These are phyloP conservation scores for Promerops cafer DNA, from an alignment of 2,113 vertebrate species.

Conservation along the genomic window DNA sequence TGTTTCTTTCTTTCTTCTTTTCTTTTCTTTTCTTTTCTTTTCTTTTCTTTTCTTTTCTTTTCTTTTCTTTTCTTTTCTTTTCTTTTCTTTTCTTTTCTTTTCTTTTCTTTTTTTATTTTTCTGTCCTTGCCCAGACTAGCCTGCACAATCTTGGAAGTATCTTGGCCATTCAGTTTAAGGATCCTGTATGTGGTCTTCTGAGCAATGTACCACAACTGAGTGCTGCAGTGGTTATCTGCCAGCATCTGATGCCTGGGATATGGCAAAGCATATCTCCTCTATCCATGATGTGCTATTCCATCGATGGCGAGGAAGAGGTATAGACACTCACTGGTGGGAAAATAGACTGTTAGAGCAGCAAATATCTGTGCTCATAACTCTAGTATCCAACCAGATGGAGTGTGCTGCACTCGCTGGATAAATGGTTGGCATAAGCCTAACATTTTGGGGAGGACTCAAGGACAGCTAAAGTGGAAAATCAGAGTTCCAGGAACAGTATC, in stretches of 20 bases:
- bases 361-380: neutral
- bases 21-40: neutral
- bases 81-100: neutral
- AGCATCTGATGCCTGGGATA: neutral
- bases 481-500: slow-evolving; percentile 29
- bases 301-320: neutral
- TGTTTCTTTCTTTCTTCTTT: neutral
- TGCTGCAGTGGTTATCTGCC: neutral
- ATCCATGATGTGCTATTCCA: accelerated
- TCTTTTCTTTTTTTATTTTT: neutral
- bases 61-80: too few species aligned
- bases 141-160: neutral
- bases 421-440: neutral
- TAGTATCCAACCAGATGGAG: neutral
- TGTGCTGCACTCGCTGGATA: neutral
- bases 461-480: slow-evolving; percentile 3
- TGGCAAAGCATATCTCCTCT: neutral
- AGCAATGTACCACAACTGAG: neutral
- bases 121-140: neutral
- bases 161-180: neutral
- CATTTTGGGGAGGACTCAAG: slow-evolving; percentile 39
- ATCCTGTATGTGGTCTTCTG: neutral
- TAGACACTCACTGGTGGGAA: neutral
- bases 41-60: neutral
- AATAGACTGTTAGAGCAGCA: neutral